Evolutionary conservation across 2,113 vertebrate genomes (phyloP), one percentile per base, ranked within the genome.

Genomic region (Melanocharis versteri): DNA sequence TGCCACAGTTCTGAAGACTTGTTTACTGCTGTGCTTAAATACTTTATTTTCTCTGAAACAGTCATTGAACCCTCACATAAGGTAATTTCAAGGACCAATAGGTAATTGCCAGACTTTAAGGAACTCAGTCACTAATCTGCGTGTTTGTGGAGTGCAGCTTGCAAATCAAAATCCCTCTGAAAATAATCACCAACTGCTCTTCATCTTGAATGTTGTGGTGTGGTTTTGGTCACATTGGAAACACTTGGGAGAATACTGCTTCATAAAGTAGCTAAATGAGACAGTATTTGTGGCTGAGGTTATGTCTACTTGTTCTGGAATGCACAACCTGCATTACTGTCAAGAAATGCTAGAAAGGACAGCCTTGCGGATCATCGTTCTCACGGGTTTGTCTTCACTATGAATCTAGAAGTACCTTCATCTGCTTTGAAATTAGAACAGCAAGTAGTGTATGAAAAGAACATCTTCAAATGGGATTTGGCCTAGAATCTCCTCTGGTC

Each of bases 111-210:
- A 61, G 47, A 69, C 58, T 58, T 48, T 57, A 70, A 40, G 24
- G 53, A 87, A 26, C 80, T 88, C 13, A 18, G 69, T 82, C 24
- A 6, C 28, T 78, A 31, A 72, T 73, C 33, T 11, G 12, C 39
- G 1, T 88, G 21, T 50, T 78, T 50, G 37, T 93, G 90, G 96
- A 97, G 93, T 95, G 85, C 94, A 89, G 17, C 44, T 77, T 61
- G 61, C 35, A 80, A 72, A 65, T 85, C 28, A 90, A 73, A 94
- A 90, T 80, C 1, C 11, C 5, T 66, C 31, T 86, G 68, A 75
- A 78, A 93, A 35, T 57, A 53, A 64, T 61, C 4, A 28, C 31
- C 50, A 47, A 0, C 33, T 66, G 45, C 65, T 95, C 26, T 28
- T 30, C 42, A 7, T 79, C 60, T 62, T 56, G 23, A 92, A 27